Evolutionary conservation across 2,888 invertebrate genomes (phyloP).

Genomic region (Frankliniella intonsa): DNA sequence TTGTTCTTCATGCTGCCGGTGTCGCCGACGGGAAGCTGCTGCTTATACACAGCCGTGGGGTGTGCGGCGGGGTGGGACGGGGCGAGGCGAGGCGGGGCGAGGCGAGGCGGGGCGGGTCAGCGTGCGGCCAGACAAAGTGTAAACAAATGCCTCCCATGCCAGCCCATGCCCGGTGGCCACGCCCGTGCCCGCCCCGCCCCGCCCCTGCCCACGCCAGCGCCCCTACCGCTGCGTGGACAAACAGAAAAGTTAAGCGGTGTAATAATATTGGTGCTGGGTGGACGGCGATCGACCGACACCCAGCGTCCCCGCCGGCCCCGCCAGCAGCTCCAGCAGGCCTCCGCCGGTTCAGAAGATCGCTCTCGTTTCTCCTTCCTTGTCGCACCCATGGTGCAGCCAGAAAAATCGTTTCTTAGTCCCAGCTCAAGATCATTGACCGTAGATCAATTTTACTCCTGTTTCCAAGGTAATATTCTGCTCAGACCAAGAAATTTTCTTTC

Average conservation of each 20-base stretch:
- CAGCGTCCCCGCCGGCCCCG: neutral
- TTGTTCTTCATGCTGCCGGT: no score
- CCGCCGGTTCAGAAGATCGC: no score
- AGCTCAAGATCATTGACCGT: no score
- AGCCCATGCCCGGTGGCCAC: no score
- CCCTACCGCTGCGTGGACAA: neutral
- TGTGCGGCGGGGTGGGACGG: neutral
- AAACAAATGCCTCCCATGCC: neutral
- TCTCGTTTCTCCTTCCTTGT: no score
- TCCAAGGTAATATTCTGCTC: no score
- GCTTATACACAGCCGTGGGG: no score
- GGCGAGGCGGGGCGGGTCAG: neutral
- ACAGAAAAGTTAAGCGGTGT: slow-evolving; percentile 25
- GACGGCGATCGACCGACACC: neutral
- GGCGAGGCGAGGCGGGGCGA: neutral
- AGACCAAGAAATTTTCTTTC: no score
- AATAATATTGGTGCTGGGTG: slow-evolving; percentile 20
- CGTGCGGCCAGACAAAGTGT: neutral
- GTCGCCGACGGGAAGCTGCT: no score
- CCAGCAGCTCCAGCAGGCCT: neutral
- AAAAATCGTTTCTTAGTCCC: no score
- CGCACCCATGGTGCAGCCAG: no score
- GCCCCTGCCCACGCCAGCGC: neutral
- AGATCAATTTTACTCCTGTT: no score
- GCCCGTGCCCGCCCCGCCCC: neutral